Evolutionary conservation across 37 sponge, comb jelly and placozoan species (phyloP).

Genomic region (Hexactinellida sp.): DNA sequence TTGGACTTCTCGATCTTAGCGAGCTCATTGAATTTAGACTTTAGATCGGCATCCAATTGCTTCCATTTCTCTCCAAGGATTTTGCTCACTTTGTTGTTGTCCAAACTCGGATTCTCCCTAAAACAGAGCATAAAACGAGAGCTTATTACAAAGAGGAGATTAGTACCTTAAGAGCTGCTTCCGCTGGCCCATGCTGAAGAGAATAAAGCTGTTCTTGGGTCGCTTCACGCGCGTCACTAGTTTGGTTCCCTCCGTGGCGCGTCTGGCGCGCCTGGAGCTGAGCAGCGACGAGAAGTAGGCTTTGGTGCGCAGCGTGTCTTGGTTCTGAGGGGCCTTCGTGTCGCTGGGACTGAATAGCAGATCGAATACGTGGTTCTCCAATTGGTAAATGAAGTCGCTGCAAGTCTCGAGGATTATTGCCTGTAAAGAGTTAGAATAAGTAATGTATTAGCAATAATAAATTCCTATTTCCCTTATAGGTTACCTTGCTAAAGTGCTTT

Average conservation of each 20-base stretch:
- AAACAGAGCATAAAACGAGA: background rate
- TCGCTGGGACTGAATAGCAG: background rate
- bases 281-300: background rate
- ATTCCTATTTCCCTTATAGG: background rate
- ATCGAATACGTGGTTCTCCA: slow-evolving; percentile 17
- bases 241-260: background rate
- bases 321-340: background rate
- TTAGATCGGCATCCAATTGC: background rate
- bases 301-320: background rate
- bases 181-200: background rate
- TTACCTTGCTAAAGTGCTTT: slow-evolving; percentile 7
- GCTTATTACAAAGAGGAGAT: no score
- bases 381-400: background rate
- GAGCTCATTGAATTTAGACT: background rate
- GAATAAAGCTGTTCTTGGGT: slow-evolving; percentile 9
- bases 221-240: background rate
- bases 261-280: background rate
- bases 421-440: background rate
- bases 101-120: background rate
- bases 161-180: background rate
- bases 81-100: slow-evolving; percentile 15
- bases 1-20: background rate
- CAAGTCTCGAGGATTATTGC: background rate
- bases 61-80: slow-evolving; percentile 8
- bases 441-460: background rate